phyloP scores from a whole-genome alignment of 2,888 invertebrate species.

The Lepeophtheirus nordmannii region DNA sequence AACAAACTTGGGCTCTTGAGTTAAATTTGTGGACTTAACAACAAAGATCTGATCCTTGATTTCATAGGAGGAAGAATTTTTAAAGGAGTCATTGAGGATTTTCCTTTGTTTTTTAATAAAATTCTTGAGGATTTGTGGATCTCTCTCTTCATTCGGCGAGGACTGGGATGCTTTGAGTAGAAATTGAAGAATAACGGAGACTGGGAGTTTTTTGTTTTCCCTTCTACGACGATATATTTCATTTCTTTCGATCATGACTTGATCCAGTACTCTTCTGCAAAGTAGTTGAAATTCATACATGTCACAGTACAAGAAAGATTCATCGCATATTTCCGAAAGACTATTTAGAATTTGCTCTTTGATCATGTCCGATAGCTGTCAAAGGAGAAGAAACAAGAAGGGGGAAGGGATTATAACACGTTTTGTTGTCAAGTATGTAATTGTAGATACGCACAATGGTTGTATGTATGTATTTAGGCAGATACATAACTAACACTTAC shows the following conservation, averaged over 20 bases:
- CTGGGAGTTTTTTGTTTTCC: not conserved
- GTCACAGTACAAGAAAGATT: conserved; percentile 4
- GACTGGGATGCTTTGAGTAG: conserved; percentile 1
- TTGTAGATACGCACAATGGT: too few species aligned
- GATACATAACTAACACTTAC: too few species aligned
- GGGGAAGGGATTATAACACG: too few species aligned
- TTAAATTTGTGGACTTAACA: not conserved
- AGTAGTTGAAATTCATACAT: not conserved
- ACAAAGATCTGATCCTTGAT: not conserved
- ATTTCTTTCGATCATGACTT: conserved; percentile 11
- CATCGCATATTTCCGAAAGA: not conserved
- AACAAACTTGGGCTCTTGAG: not conserved
- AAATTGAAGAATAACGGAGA: not conserved
- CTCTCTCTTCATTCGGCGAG: not conserved
- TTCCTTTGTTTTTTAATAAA: not conserved
- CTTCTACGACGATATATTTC: conserved; percentile 6
- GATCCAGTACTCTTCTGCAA: not conserved
- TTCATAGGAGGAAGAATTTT: not conserved
- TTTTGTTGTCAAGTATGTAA: too few species aligned
- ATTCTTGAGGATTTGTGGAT: not conserved
- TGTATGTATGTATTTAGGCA: too few species aligned
- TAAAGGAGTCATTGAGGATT: not conserved
- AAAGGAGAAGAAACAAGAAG: not conserved
- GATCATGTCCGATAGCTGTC: conserved; percentile 4
- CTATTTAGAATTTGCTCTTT: conserved; percentile 6